Evolutionary conservation across 1,140 invertebrate species (phyloP).

Genomic region (Drosophila chauvacae): DNA sequence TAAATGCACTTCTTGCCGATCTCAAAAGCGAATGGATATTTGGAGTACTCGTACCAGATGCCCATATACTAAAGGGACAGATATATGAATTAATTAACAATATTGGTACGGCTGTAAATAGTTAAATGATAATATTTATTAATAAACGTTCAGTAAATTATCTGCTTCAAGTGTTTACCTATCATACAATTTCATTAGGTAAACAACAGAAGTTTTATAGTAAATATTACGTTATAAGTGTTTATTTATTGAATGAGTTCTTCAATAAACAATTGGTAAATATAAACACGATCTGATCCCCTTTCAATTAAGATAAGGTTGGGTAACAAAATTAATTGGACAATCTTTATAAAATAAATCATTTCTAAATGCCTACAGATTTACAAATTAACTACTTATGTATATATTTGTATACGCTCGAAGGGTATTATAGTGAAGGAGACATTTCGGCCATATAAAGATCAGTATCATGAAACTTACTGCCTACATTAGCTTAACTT

Average conservation of each 20-base stretch:
- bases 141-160: not conserved
- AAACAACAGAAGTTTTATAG: not conserved
- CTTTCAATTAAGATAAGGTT: conserved; percentile 1
- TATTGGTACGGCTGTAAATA: not conserved
- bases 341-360: no score
- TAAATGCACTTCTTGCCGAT: conserved; percentile 90
- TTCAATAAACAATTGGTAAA: not conserved
- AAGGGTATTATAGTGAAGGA: no score
- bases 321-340: not conserved
- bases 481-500: not conserved
- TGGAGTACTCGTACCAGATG: conserved; percentile 91
- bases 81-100: not conserved
- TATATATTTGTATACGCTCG: no score
- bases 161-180: not conserved
- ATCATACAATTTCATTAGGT: not conserved
- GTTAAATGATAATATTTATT: not conserved
- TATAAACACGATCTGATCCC: no score
- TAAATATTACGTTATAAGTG: conserved; percentile 6
- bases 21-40: conserved; percentile 91
- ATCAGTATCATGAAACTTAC: no score
- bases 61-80: conserved; percentile 87
- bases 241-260: not conserved
- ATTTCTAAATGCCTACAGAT: not conserved
- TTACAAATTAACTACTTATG: not conserved
- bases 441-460: no score